Evolutionary conservation across 2,888 invertebrate species (phyloP), one percentile per base, ranked within the genome.

Genomic region (Eupithecia insigniata): DNA sequence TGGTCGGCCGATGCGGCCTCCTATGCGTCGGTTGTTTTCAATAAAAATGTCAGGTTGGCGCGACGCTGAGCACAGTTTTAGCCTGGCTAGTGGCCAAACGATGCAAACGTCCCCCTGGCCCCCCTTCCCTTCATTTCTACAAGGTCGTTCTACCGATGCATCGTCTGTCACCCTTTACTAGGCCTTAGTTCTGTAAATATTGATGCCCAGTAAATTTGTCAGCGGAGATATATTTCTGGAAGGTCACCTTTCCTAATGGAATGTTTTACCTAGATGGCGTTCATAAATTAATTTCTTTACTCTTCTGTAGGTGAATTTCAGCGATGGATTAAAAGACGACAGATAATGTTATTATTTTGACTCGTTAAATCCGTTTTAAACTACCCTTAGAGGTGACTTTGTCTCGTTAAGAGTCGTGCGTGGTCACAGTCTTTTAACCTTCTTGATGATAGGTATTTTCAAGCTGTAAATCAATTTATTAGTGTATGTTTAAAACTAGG

Each of bases 21-120:
- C 81, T 86, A 88, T 89, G 87, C 85, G 89, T 86, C 89, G 88
- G 89, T 91, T 92, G 92, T 91, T 94, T 93, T 93, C 89, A 87
- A 91, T 92, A 93, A 94, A 86, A 93, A 91, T 93, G 91, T 90
- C 91, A 90, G 86, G 90, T 90, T 91, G 92, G 92, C 92, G 89
- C 89, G 89, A 84, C 90, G 88, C 81, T 87, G 89, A 84, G 86
- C 86, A 87, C 92, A 87, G 86, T 89, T 92, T 92, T 94, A 94
- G 93, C 89, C 92, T 94, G 93, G 93, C 90, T 77, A 67, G 51
- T 22, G 71, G 90, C 93, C 93, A 93, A 90, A 82, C 82, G 86
- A 87, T 92, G 92, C 93, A 93, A 89, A 84, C 88, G 88, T 87
- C 88, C 85, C 87, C 84, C 86, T 77, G 75, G 74, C 77, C 78